phyloP scores from a whole-genome alignment of 1,140 invertebrate species.

The Apocrypta bakeri region DNA sequence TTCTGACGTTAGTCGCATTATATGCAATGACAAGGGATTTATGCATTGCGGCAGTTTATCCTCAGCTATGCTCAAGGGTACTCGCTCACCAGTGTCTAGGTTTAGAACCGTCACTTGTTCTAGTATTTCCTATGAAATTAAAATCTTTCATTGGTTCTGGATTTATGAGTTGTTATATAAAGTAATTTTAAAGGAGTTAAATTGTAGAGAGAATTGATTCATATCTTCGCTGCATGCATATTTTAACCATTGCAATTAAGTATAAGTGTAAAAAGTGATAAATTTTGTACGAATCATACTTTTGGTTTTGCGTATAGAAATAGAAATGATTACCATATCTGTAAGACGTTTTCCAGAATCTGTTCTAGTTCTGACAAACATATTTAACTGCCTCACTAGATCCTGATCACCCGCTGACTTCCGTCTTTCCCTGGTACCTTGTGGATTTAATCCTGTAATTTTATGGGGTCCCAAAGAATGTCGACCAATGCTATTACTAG shows the following conservation, averaged over 20 bases:
- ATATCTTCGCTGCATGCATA: too few relatives aligned
- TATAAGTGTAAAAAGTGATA: too few relatives aligned
- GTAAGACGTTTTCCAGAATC: constrained; percentile 89
- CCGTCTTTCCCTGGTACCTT: constrained; percentile 78
- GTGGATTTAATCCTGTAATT: constrained; percentile 64
- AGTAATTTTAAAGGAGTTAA: neutral
- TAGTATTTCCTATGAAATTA: constrained; percentile 84
- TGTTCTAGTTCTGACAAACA: constrained; percentile 86
- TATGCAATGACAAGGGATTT: constrained; percentile 92
- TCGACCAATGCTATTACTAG: constrained; percentile 77
- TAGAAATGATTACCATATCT: constrained; percentile 80
- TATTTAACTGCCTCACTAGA: constrained; percentile 81
- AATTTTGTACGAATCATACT: neutral
- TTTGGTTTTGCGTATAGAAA: neutral
- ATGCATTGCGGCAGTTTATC: constrained; percentile 93
- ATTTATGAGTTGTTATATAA: neutral
- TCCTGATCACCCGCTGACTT: constrained; percentile 85
- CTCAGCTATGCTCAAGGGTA: constrained; percentile 91
- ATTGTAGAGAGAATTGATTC: too few relatives aligned
- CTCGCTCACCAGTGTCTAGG: constrained; percentile 92
- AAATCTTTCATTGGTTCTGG: neutral
- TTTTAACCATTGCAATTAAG: too few relatives aligned
- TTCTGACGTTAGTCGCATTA: constrained; percentile 94
- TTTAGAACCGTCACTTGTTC: constrained; percentile 95
- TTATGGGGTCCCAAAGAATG: constrained; percentile 77